phyloP scores from a whole-genome alignment of 2,797 vertebrate genomes.

The Notoglanidium macrostoma region DNA sequence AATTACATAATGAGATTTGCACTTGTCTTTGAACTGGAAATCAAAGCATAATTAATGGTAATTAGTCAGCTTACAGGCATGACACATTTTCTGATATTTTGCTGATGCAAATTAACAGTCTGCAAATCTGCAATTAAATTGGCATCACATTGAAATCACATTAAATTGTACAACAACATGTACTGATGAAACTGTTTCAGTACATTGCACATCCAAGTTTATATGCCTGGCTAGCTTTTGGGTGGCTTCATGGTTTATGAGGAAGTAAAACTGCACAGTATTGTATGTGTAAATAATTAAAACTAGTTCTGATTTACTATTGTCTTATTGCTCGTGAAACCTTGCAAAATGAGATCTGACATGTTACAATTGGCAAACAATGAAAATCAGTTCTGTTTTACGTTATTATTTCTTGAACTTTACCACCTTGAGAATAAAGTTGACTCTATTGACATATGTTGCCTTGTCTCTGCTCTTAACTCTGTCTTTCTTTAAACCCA shows the following conservation, averaged over 20 bases:
- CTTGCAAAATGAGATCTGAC: background rate
- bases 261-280: background rate
- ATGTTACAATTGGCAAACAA: background rate
- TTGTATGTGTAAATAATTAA: background rate
- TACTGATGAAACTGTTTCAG: background rate
- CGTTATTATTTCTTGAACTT: background rate
- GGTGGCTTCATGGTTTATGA: background rate
- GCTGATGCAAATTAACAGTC: background rate
- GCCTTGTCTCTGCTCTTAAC: slow-evolving; percentile 20
- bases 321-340: background rate
- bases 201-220: background rate
- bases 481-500: slow-evolving; percentile 9
- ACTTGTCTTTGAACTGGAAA: background rate
- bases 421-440: slow-evolving; percentile 27
- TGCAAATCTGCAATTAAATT: background rate
- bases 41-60: background rate
- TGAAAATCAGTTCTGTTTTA: background rate
- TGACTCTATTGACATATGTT: slow-evolving; percentile 35
- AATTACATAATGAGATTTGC: background rate
- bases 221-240: too few species aligned
- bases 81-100: background rate
- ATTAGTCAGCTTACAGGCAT: background rate
- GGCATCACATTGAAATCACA: too few species aligned
- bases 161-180: background rate
- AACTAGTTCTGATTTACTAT: background rate